Percentiles rank a stretch among this genome's conserved stretches.
Evolutionary conservation across 2,888 invertebrate species (phyloP).

Genomic region (Mayetiola destructor): DNA sequence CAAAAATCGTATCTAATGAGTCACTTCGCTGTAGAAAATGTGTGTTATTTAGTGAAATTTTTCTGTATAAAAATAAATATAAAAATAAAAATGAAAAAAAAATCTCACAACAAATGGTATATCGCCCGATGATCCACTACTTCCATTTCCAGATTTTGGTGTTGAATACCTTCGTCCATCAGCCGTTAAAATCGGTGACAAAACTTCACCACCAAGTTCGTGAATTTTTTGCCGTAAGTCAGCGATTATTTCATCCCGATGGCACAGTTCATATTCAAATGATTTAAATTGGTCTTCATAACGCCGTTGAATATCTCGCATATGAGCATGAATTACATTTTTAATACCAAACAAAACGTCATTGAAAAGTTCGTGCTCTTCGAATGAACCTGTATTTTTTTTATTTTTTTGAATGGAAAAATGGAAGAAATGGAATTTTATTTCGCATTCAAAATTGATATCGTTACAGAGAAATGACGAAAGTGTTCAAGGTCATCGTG

Average conservation of each 20-base stretch:
- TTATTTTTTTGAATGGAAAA: no score
- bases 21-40: conserved; percentile 41
- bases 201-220: conserved; percentile 40
- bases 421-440: no score
- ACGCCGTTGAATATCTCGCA: conserved; percentile 54
- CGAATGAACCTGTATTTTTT: conserved; percentile 40
- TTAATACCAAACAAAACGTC: conserved; percentile 67
- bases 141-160: conserved; percentile 18
- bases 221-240: conserved; percentile 59
- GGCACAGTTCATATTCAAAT: conserved; percentile 65
- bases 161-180: neutral
- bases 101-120: conserved; percentile 34
- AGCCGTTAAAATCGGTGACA: neutral
- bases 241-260: conserved; percentile 65
- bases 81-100: neutral
- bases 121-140: conserved; percentile 29
- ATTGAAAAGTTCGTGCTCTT: conserved; percentile 68
- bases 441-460: no score
- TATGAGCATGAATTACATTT: conserved; percentile 62
- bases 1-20: conserved; percentile 51
- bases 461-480: no score
- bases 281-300: conserved; percentile 58
- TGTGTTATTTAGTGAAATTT: neutral
- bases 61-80: neutral
- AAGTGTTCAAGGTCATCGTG: no score